Evolutionary conservation across 2,113 vertebrate genomes (phyloP), one percentile per base, ranked within the genome.

Genomic region (Xiphophorus maculatus): DNA sequence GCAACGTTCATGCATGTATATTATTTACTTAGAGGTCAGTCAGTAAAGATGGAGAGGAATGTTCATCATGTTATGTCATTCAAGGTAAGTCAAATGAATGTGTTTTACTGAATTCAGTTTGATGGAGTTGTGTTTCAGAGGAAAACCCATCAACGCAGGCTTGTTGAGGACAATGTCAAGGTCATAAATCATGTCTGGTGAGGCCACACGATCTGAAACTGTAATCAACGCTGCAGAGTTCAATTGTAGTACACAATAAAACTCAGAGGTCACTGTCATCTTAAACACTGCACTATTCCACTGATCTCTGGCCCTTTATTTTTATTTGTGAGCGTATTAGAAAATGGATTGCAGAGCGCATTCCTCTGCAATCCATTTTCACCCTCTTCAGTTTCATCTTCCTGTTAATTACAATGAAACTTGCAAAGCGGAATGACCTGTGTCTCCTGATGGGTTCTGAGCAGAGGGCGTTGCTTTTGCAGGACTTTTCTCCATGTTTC

Each of bases 361-460:
- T 82, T 83, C 85, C 76, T 68, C 69, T 63, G 82, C 71, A 81
- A 80, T 87, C 79, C 75, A 73, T 84, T 84, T 84, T 77, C 69
- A 74, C 76, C 70, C 83, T 80, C 80, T 81, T 74, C 63, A 66
- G 81, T 78, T 90, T 82, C 74, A 79, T 88, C 75, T 80, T 66
- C 79, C 67, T 76, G 72, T 69, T 88, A 82, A 90, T 83, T 72
- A 67, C 87, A 84, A 90, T 87, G 83, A 83, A 85, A 69, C 71
- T 82, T 88, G 78, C 84, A 77, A 84, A 79, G 63, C 72, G 79
- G 83, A 87, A 83, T 87, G 88, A 64, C 84, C 88, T 80, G 89
- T 63, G 88, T 88, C 88, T 84, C 48, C 64, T 79, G 77, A 87
- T 78, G 63, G 74, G 85, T 89, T 78, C 76, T 61, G 66, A 87